Percentiles rank a stretch among this genome's conserved stretches.
Evolutionary conservation across 2,888 invertebrate genomes (phyloP).

Genomic region (Amorpha juglandis): DNA sequence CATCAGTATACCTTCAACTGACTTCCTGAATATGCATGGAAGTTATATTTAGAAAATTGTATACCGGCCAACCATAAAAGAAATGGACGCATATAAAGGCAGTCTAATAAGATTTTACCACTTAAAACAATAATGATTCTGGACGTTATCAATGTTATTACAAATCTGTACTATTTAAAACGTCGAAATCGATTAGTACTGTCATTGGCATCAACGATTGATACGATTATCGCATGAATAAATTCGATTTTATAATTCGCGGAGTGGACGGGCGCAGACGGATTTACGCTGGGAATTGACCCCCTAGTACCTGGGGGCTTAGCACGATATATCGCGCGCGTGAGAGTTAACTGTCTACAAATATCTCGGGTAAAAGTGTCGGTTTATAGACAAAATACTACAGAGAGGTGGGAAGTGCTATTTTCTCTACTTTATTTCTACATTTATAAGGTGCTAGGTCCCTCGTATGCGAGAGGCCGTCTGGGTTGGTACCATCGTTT

Average conservation of each 20-base stretch:
- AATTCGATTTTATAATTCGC: slow-evolving; percentile 21
- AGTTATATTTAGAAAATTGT: slow-evolving; percentile 3
- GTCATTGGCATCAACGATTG: slow-evolving; percentile 10
- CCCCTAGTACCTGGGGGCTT: too few species aligned
- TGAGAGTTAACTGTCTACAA: too few species aligned
- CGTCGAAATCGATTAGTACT: slow-evolving; percentile 2
- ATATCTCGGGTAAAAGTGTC: too few species aligned
- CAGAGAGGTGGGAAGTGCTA: too few species aligned
- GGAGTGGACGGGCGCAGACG: not conserved
- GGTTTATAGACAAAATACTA: too few species aligned
- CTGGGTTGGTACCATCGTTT: too few species aligned
- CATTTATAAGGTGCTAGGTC: too few species aligned
- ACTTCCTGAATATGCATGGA: not conserved
- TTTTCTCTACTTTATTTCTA: too few species aligned
- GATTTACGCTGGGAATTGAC: not conserved
- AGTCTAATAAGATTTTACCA: not conserved
- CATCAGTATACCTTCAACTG: too few species aligned
- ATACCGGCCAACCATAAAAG: not conserved
- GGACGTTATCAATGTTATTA: not conserved
- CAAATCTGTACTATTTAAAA: slow-evolving; percentile 12
- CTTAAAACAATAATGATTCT: slow-evolving; percentile 1
- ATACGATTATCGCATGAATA: slow-evolving; percentile 20
- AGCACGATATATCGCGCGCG: too few species aligned
- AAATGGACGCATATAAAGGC: slow-evolving; percentile 6
- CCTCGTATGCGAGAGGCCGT: too few species aligned